A percentile compares a stretch with the other conserved stretches of the same genome.
Evolutionary conservation across 2,113 vertebrate genomes (phyloP).

Genomic region (Donacobius atricapilla): DNA sequence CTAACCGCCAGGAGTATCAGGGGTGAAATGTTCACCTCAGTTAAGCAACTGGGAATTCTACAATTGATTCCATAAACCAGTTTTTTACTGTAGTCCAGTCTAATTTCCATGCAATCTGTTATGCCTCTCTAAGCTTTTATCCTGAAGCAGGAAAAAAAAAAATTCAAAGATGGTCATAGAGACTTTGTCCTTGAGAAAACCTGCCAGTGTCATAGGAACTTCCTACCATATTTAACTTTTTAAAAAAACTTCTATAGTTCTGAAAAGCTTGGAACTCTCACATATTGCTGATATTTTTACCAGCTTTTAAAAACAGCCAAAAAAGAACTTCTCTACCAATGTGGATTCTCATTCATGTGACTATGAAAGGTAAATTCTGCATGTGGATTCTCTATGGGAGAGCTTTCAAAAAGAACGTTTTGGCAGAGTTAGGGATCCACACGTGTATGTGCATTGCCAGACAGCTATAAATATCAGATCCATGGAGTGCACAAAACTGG

Average conservation of each 20-base stretch:
- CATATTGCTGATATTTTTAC: background rate
- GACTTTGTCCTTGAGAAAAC: background rate
- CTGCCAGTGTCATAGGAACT: background rate
- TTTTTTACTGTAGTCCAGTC: background rate
- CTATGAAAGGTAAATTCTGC: conserved; percentile 31
- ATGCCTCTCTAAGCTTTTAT: background rate
- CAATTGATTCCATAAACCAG: background rate
- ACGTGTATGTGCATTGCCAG: background rate
- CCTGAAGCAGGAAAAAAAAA: background rate
- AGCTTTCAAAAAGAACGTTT: background rate
- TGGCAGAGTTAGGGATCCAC: background rate
- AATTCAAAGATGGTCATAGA: background rate
- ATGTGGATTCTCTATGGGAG: background rate
- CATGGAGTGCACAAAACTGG: background rate
- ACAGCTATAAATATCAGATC: conserved; percentile 18
- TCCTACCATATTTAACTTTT: background rate
- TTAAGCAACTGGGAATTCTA: background rate
- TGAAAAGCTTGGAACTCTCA: background rate
- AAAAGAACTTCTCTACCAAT: background rate
- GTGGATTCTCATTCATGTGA: background rate
- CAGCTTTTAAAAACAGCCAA: background rate
- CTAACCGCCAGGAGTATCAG: background rate
- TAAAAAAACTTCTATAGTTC: background rate
- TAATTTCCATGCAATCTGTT: conserved; percentile 1
- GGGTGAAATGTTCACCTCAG: background rate